These are phyloP conservation scores for Tethya wilhelma DNA, from an alignment of 37 sponge, comb jelly and placozoan species.

Conservation along the genomic window DNA sequence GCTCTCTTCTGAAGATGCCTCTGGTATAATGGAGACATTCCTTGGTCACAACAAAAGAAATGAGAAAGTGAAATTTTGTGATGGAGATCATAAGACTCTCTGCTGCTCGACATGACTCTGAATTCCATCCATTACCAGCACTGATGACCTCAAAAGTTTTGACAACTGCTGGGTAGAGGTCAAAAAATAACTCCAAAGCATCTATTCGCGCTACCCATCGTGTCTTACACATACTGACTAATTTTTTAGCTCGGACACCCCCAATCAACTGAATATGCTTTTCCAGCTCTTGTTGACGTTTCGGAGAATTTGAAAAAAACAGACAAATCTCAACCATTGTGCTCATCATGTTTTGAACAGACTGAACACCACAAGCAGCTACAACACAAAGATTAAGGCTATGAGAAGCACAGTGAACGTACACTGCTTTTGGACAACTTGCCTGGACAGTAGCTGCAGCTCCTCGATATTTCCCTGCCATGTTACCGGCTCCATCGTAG, in stretches of 20 bases:
- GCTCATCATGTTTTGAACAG: constrained; percentile 14
- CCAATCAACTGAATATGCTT: background rate
- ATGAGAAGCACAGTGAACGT: constrained; percentile 23
- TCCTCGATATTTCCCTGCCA: constrained; percentile 21
- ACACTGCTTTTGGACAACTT: constrained; percentile 10
- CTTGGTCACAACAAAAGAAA: constrained; percentile 28
- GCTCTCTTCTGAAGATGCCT: constrained; percentile 45
- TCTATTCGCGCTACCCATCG: constrained; percentile 50
- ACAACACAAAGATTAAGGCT: constrained; percentile 24
- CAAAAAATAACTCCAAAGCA: constrained; percentile 39
- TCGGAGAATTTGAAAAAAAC: constrained; percentile 23
- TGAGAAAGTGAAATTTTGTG: constrained; percentile 18
- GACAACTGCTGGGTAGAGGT: constrained; percentile 42
- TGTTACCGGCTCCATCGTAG: constrained; percentile 21
- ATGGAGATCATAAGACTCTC: constrained; percentile 19
- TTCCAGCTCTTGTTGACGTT: constrained; percentile 4
- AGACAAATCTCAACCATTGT: constrained; percentile 24
- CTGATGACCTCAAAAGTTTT: constrained; percentile 27
- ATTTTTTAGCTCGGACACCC: constrained; percentile 3
- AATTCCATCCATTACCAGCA: constrained; percentile 21
- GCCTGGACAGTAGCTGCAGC: constrained; percentile 10
- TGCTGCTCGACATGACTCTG: constrained; percentile 12
- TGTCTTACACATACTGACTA: constrained; percentile 34
- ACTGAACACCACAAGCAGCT: constrained; percentile 5
- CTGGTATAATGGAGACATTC: constrained; percentile 23